Base-by-base conservation (phyloP, 2,888 invertebrate genomes). In the Brenthis hecate region DNA sequence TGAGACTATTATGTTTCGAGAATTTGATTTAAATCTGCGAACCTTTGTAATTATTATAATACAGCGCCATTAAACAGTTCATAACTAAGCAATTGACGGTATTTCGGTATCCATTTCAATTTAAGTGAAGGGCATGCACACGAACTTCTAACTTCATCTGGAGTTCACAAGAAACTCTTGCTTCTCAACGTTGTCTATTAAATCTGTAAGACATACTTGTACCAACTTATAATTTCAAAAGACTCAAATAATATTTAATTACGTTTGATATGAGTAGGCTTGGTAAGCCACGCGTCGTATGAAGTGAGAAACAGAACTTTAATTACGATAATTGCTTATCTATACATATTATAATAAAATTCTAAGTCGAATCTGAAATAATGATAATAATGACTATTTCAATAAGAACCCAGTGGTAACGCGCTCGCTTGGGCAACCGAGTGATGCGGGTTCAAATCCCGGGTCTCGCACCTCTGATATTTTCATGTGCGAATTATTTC, bases 21-120 rank as follows among this genome's bases (percentile, higher is more conserved):
- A 43, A 43, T 11, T 43, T 43, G 36, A 8, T 36, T 6, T 36
- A 8, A 36, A 36, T 8, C 32, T 5, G 2, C 36, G 36, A 6
- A 36, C 8, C 36, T 36, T 36, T 36, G 8, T 36, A 36, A 36
- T 36, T 50, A 36, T 69, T 65, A 56, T 36, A 67, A 69, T 66
- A 48, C 67, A 81, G 80, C 80, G 77, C 80, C 77, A 80, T 82
- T 82, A 78, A 79, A 82, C 83, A 83, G 81, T 85, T 86, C 83
- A 85, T 85, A 87, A 86, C 83, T 82, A 84, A 85, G 80, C 82
- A 81, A 86, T 83, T 82, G 74, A 74, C 84, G 85, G 82, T 87
- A 87, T 88, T 89, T 87, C 82, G 82, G 85, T 87, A 85, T 86
- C 86, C 85, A 87, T 91, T 91, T 89, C 89, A 90, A 89, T 91